A percentile compares a stretch with the other conserved stretches of the same genome.
These are phyloP conservation scores for Ranitomeya imitator DNA, from an alignment of 2,113 vertebrate species.

Conservation along the genomic window DNA sequence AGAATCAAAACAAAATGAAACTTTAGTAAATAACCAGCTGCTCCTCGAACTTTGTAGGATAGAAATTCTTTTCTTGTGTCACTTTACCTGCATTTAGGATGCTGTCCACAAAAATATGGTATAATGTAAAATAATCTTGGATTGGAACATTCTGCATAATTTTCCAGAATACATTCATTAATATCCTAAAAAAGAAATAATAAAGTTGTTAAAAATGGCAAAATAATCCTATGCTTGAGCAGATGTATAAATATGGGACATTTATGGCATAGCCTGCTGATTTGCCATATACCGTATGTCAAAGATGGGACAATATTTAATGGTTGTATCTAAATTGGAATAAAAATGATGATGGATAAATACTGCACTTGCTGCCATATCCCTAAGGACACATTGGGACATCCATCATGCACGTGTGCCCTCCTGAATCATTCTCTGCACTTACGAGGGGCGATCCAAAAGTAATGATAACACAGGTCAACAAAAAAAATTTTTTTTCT, in stretches of 20 bases:
- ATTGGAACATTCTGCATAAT: constrained; percentile 96
- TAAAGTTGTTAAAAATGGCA: not conserved
- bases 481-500: no score
- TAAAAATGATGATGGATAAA: not conserved
- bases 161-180: constrained; percentile 96
- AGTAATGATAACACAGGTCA: no score
- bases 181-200: constrained; percentile 83
- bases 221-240: not conserved
- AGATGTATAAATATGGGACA: not conserved
- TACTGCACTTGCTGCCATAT: not conserved
- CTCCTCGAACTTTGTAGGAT: no score
- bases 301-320: not conserved
- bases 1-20: no score
- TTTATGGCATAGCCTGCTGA: no score
- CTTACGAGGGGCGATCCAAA: no score
- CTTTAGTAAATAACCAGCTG: no score
- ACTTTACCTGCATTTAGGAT: constrained; percentile 92
- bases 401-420: no score
- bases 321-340: not conserved
- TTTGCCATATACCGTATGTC: no score
- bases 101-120: constrained; percentile 97
- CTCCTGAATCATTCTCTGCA: no score
- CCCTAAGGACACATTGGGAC: no score
- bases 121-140: constrained; percentile 97
- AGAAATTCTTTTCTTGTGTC: no score